These are phyloP conservation scores for Onchidella celtica DNA, from an alignment of 2,888 invertebrate species.

Conservation along the genomic window DNA sequence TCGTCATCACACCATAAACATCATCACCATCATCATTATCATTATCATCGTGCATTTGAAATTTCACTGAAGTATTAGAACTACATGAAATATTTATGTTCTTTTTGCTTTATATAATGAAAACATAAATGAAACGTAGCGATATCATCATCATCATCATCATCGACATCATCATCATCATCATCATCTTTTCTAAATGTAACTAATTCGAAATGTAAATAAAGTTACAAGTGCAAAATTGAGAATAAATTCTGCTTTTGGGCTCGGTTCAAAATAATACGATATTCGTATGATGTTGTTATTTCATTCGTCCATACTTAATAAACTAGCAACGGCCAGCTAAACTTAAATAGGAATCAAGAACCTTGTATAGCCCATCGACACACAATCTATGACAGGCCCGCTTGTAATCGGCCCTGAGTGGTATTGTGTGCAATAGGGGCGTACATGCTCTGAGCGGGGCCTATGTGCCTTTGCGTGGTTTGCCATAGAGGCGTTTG, in stretches of 20 bases:
- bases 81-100: neutral
- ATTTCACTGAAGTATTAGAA: neutral
- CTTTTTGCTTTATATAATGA: neutral
- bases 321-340: neutral
- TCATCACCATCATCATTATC: constrained; percentile 11
- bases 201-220: neutral
- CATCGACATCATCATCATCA: constrained; percentile 35
- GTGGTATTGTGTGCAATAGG: neutral
- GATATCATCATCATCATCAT: constrained; percentile 41
- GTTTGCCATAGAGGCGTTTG: neutral
- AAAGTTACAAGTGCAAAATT: neutral
- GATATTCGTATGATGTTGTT: neutral
- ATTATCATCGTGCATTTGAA: constrained; percentile 13
- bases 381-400: neutral
- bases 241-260: neutral
- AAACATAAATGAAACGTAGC: neutral
- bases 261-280: neutral
- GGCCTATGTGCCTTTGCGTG: neutral
- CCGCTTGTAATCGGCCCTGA: neutral
- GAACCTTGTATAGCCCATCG: neutral
- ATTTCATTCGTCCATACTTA: neutral
- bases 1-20: no score
- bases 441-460: neutral
- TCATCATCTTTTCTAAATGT: no score
- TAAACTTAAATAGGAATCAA: neutral